Conservation (phyloP, 2,797 vertebrate genomes). For the Coendou prehensilis region DNA sequence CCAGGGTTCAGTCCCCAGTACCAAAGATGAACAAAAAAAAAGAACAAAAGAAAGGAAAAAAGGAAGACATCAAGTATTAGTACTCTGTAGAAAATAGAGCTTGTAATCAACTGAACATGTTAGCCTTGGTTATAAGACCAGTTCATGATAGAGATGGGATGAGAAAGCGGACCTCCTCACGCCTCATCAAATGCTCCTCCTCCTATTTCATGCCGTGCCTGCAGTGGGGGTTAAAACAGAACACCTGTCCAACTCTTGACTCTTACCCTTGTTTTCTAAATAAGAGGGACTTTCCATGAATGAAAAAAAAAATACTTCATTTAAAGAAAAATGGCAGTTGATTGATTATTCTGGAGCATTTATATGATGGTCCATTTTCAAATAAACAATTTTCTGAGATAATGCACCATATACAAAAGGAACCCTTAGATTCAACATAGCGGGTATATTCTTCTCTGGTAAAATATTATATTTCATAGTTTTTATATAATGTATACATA, state of each 20-base stretch:
- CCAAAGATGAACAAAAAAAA: neutral
- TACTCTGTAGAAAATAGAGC: neutral
- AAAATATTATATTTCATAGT: slow-evolving; percentile 21
- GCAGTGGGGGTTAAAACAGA: neutral
- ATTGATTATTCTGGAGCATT: neutral
- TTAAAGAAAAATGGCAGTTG: neutral
- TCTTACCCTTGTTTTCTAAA: slow-evolving; percentile 4
- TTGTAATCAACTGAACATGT: neutral
- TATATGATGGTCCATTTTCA: neutral
- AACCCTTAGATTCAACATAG: neutral
- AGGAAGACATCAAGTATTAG: neutral
- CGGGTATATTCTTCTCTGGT: neutral
- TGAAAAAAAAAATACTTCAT: neutral
- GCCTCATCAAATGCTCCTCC: neutral
- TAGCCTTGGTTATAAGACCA: neutral
- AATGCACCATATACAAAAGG: neutral
- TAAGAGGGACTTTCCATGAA: neutral
- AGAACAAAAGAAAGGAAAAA: neutral
- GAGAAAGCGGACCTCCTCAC: neutral
- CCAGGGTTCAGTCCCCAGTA: neutral
- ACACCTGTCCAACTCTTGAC: neutral
- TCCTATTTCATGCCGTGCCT: neutral
- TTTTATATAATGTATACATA: neutral
- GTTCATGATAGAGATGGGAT: neutral
- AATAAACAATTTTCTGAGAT: slow-evolving; percentile 17